Base-by-base conservation (phyloP, 1,140 invertebrate species). In the Drosophila albomicans region DNA sequence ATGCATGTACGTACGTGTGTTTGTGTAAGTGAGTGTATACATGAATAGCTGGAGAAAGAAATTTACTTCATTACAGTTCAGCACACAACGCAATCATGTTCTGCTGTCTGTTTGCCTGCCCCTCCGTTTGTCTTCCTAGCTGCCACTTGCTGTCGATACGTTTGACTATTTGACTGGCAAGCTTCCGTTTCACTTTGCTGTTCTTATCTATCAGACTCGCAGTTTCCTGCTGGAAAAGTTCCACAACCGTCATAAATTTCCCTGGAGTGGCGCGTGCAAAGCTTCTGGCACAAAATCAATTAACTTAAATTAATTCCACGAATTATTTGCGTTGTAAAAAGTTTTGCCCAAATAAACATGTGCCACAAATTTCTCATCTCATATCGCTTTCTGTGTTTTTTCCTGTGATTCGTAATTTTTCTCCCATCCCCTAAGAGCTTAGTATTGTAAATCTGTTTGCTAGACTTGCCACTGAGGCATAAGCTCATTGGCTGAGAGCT, bases 221-320 rank as follows among this genome's bases (percentile, higher is more conserved):
- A 38, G 49, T 1, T 57, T 69, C 56, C 66, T 63, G 57, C 57
- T 56, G 66, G 45, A 66, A 78, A 67, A 69, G 62, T 62, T 75
- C 61, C 52, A 62, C n/a, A 6, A 49, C 41, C 3, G 8, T 43
- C 35, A 75, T 69, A 57, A 59, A 62, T 69, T 69, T 69, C 71
- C 49, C 62, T 69, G 69, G 49, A n/a, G 13, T 11, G 15, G 79
- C 72, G 88, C 76, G 76, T 74, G 72, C 49, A 69, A 66, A 76
- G 82, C 71, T 72, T 35, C 61, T 69, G 67, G 76, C 73, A 71
- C 43, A 79, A 85, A 87, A 80, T 88, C 84, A 87, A 87, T 89
- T 87, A 87, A 82, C 80, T 87, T 80, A 80, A 87, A 88, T 88
- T 88, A 88, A 84, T 78, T 87, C 77, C 59, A 72, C 66, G 74